phyloP scores from a whole-genome alignment of 2,888 invertebrate species.

The Seladonia tumulorum region DNA sequence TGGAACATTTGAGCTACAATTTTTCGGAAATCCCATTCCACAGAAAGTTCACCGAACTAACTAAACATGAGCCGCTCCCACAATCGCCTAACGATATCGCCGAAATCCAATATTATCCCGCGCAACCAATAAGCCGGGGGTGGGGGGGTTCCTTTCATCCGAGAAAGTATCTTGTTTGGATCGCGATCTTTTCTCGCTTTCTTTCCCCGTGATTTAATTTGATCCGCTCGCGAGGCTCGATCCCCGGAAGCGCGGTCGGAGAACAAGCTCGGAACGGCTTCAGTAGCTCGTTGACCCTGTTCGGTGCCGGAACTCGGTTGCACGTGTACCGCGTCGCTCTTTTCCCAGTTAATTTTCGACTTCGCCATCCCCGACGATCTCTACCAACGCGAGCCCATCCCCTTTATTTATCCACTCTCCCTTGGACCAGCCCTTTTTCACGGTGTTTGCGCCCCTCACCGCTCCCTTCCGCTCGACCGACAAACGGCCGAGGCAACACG shows the following conservation, averaged over 20 bases:
- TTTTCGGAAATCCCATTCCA: neutral
- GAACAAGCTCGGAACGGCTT: conserved; percentile 23
- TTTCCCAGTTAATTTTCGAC: conserved; percentile 61
- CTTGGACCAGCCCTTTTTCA: conserved; percentile 1
- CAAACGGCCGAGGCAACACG: neutral
- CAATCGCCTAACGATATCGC: neutral
- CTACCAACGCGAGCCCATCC: conserved; percentile 18
- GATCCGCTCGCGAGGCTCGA: conserved; percentile 27
- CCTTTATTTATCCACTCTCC: neutral
- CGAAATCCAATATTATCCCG: neutral
- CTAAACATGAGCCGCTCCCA: neutral
- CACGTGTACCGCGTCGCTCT: conserved; percentile 25
- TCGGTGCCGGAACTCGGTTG: conserved; percentile 23
- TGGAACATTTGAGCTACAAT: too few relatives aligned
- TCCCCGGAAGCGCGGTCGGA: neutral
- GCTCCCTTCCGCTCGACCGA: neutral
- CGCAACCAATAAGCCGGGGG: neutral
- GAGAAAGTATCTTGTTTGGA: conserved; percentile 18
- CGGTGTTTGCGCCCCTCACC: neutral
- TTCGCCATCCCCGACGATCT: conserved; percentile 33
- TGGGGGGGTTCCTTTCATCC: neutral
- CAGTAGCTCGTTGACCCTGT: conserved; percentile 41
- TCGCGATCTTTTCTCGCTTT: conserved; percentile 13
- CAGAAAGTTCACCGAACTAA: neutral
- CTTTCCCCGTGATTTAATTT: conserved; percentile 41